phyloP scores from a whole-genome alignment of 2,797 vertebrate species.

The Rhinella marina region DNA sequence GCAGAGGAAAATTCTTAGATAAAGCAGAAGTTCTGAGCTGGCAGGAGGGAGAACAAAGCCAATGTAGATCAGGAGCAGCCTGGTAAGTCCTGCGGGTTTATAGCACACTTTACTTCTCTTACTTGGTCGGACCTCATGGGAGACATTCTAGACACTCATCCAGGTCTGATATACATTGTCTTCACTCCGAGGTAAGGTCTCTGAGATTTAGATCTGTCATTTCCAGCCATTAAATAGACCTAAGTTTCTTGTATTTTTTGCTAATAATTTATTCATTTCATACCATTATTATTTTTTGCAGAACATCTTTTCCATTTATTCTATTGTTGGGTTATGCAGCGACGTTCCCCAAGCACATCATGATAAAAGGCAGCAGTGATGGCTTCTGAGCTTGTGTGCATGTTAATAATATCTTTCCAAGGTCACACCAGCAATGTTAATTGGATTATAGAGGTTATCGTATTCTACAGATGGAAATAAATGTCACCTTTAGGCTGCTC shows the following conservation, averaged over 20 bases:
- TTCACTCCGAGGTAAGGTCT: background rate
- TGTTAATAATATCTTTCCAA: conserved; percentile 1
- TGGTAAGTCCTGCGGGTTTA: background rate
- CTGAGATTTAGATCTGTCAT: conserved; percentile 35
- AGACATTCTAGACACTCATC: conserved; percentile 24
- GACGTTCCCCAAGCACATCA: conserved; percentile 7
- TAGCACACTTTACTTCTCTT: conserved; percentile 19
- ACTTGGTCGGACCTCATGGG: background rate
- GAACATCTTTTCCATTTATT: conserved; percentile 25
- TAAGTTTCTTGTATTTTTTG: conserved; percentile 29
- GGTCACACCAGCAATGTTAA: background rate
- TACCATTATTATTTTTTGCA: conserved; percentile 26
- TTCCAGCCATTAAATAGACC: conserved; percentile 15
- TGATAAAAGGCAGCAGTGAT: background rate
- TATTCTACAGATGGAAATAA: background rate
- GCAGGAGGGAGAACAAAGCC: conserved; percentile 8
- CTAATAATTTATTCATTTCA: conserved; percentile 39
- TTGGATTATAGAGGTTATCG: conserved; percentile 10
- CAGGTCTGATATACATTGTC: conserved; percentile 12
- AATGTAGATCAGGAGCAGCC: background rate
- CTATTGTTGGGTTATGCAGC: conserved; percentile 10
- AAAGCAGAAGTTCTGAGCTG: background rate
- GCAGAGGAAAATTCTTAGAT: background rate
- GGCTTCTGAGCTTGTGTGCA: background rate
- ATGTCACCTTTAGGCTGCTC: background rate